These are phyloP conservation scores for Oligia latruncula DNA, from an alignment of 2,888 invertebrate genomes.

Conservation along the genomic window DNA sequence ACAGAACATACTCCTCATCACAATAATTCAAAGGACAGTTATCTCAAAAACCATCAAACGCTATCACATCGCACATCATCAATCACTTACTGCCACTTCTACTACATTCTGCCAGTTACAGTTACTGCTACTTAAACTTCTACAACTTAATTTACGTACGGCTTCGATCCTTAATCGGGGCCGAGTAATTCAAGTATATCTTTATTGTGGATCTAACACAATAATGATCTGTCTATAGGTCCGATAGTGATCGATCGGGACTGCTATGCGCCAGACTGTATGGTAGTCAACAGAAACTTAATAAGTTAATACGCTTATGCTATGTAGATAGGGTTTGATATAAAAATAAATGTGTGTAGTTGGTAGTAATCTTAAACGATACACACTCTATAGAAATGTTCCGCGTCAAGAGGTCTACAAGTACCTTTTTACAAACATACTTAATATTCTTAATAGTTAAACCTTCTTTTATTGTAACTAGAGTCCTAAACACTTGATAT, in stretches of 20 bases:
- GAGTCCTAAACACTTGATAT: neutral
- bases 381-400: neutral
- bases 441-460: neutral
- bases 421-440: too few relatives aligned
- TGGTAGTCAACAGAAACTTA: neutral
- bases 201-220: slow-evolving; percentile 66
- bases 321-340: neutral
- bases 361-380: neutral
- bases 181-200: slow-evolving; percentile 50
- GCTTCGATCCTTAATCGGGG: slow-evolving; percentile 49
- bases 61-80: slow-evolving; percentile 42
- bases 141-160: slow-evolving; percentile 47
- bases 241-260: slow-evolving; percentile 52
- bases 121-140: slow-evolving; percentile 29
- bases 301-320: neutral
- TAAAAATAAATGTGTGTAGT: neutral
- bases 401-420: neutral
- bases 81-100: slow-evolving; percentile 39
- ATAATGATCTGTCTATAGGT: slow-evolving; percentile 61
- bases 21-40: slow-evolving; percentile 20
- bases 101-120: slow-evolving; percentile 30
- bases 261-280: slow-evolving; percentile 17
- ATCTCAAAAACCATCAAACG: slow-evolving; percentile 18
- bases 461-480: neutral
- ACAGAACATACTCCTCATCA: neutral